Base-by-base conservation (phyloP, 2,113 vertebrate genomes). In the Willisornis vidua region DNA sequence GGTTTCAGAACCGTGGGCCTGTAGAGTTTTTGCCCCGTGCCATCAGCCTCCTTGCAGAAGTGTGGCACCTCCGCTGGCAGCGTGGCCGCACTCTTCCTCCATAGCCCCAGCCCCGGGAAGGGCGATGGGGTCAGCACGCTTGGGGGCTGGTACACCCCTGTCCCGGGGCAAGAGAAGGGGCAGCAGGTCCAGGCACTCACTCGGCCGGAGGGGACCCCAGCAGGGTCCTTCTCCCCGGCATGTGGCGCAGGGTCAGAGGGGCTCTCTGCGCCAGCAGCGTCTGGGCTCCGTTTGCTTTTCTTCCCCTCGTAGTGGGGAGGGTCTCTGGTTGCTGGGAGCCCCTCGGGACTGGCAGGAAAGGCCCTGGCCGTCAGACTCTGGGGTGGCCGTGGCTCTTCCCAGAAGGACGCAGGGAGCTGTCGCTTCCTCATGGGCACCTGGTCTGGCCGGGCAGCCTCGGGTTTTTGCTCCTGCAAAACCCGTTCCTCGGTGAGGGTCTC, bases 361-460 rank as follows among this genome's bases (percentile, higher is more conserved):
- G 89, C 88, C 88, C 93, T 81, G 39, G 66, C 51, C 0, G 67
- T 68, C 62, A 97, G 94, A 82, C 92, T 98, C 68, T 98, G 97
- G 57, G 97, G 85, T 4, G 99, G 97, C 87, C 98, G 97, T 1
- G 99, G 99, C 95, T 99, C 99, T 97, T 99, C 98, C 99, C 99
- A 99, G 94, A 99, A 99, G 19, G 99, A 99, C 12, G 99, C 99
- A 0, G 99, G 99, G 29, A 99, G 98, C 94, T 99, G 99, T 74
- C 99, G 98, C 89, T 99, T 99, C 96, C 99, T 98, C 99, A 99
- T 99, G 48, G 99, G 99, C 96, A 99, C 98, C 97, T 99, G 99
- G 80, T 98, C 98, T 2, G 98, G 97, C 61, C 94, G 95, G 79
- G 89, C 18, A 4, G 82, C 68, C 58, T 98, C 98, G 0, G 79